These are phyloP conservation scores for Chaetodon trifasciatus DNA, from an alignment of 2,797 vertebrate genomes.

Conservation along the genomic window DNA sequence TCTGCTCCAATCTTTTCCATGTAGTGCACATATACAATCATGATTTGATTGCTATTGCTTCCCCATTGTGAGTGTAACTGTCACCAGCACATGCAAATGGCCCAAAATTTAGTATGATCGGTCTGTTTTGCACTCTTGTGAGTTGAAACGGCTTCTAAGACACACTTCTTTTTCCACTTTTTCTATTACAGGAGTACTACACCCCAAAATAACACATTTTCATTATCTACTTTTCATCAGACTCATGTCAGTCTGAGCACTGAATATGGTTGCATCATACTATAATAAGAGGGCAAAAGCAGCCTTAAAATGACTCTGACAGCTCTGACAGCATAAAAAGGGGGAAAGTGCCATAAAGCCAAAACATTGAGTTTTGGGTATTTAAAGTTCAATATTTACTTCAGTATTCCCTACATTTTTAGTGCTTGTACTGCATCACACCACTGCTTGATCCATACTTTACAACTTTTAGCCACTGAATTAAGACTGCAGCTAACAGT, in stretches of 20 bases:
- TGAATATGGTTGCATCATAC: not conserved
- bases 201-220: conserved; percentile 1
- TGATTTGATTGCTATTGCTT: conserved; percentile 37
- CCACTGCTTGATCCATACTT: not conserved
- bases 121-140: conserved; percentile 1
- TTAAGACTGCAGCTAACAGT: too few species aligned
- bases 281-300: not conserved
- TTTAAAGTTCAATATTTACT: not conserved
- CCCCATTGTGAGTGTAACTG: conserved; percentile 37
- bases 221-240: not conserved
- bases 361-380: not conserved
- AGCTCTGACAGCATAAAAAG: not conserved
- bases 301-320: not conserved
- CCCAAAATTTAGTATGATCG: conserved; percentile 15
- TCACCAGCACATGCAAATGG: conserved; percentile 37
- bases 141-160: conserved; percentile 5
- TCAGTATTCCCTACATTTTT: not conserved
- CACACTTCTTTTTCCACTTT: not conserved
- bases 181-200: not conserved
- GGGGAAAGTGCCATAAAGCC: not conserved
- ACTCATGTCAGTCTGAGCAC: not conserved
- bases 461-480: not conserved
- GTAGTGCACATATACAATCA: conserved; percentile 26
- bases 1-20: conserved; percentile 46
- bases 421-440: too few species aligned